phyloP scores from a whole-genome alignment of 2,113 vertebrate genomes.

The Nerophis ophidion region DNA sequence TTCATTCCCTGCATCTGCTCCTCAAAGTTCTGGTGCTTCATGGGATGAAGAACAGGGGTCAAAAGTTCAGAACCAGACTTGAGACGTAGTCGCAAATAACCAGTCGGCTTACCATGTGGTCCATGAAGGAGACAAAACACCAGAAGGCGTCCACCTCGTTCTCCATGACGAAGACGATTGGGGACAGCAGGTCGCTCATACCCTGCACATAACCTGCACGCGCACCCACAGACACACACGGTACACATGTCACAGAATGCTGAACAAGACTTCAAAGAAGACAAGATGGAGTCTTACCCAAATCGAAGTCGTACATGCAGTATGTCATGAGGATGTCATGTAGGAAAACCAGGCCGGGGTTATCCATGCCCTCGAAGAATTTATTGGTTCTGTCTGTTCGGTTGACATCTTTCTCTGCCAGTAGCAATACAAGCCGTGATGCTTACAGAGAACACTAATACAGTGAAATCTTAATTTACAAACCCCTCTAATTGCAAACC shows the following conservation, averaged over 20 bases:
- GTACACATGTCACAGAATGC: neutral
- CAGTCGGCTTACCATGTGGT: slow-evolving; percentile 84
- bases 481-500: too few relatives aligned
- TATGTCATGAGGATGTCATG: slow-evolving; percentile 99
- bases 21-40: slow-evolving; percentile 96
- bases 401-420: slow-evolving; percentile 94
- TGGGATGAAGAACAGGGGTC: neutral
- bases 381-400: slow-evolving; percentile 91
- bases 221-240: neutral
- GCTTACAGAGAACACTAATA: too few relatives aligned
- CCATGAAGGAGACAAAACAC: slow-evolving; percentile 95
- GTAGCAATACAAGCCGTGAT: too few relatives aligned
- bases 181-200: slow-evolving; percentile 96
- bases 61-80: neutral
- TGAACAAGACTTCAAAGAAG: too few relatives aligned
- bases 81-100: neutral
- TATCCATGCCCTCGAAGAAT: slow-evolving; percentile 93
- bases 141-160: slow-evolving; percentile 97
- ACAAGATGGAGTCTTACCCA: slow-evolving; percentile 76
- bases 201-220: slow-evolving; percentile 90
- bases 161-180: slow-evolving; percentile 92
- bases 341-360: slow-evolving; percentile 89
- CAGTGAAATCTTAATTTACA: too few relatives aligned
- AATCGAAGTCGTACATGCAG: slow-evolving; percentile 97
- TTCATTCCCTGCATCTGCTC: slow-evolving; percentile 99